phyloP scores from a whole-genome alignment of 2,797 vertebrate species.

The Heteromormyrus szaboi region DNA sequence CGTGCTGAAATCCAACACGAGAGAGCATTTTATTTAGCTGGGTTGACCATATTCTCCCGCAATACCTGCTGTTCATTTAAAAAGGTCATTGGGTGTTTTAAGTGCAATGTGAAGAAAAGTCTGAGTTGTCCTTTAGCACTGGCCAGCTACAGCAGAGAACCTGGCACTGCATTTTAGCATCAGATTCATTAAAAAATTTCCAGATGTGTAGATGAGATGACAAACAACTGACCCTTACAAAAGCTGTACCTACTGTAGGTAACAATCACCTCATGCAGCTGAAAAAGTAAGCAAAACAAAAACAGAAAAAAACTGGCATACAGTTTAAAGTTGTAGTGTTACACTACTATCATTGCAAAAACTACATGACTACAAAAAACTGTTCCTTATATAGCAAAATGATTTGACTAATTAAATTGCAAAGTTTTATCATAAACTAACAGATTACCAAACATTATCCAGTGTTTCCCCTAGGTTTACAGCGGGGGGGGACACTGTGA shows the following conservation, averaged over 20 bases:
- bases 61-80: not conserved
- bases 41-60: not conserved
- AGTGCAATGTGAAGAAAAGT: not conserved
- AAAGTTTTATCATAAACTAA: not conserved
- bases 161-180: not conserved
- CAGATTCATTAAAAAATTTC: not conserved
- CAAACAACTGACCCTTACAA: not conserved
- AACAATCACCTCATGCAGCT: not conserved
- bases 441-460: not conserved
- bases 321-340: not conserved
- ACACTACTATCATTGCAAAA: not conserved
- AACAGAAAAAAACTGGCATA: not conserved
- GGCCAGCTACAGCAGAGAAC: not conserved
- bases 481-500: too few relatives aligned
- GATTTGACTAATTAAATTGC: not conserved
- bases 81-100: not conserved
- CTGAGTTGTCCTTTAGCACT: not conserved
- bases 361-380: not conserved
- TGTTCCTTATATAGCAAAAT: not conserved
- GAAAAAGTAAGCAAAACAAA: not conserved
- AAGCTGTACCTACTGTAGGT: not conserved
- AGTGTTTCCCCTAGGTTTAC: too few relatives aligned
- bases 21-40: not conserved
- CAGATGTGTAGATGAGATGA: not conserved
- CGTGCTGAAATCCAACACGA: not conserved